Evolutionary conservation across 2,888 invertebrate species (phyloP).

Genomic region (Oxystoma pomonae): DNA sequence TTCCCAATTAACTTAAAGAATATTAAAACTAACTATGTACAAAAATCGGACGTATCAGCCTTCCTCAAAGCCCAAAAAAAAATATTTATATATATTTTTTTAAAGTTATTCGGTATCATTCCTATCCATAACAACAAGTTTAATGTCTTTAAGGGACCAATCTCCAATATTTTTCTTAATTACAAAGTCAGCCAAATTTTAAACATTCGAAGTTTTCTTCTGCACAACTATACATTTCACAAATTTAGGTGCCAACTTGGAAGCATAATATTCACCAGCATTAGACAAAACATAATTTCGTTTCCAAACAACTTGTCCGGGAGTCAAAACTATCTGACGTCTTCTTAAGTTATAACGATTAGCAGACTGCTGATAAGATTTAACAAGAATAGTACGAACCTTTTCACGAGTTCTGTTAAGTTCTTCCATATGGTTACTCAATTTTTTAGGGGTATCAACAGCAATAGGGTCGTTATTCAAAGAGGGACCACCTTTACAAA

Average conservation of each 20-base stretch:
- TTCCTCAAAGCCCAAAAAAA: background rate
- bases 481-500: background rate
- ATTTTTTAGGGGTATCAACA: constrained; percentile 2
- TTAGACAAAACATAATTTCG: constrained; percentile 17
- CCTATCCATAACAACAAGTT: no score
- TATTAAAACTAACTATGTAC: background rate
- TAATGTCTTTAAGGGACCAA: constrained; percentile 13
- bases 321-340: constrained; percentile 3
- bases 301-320: constrained; percentile 16
- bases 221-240: constrained; percentile 8
- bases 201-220: constrained; percentile 9
- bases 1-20: background rate
- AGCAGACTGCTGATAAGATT: constrained; percentile 12
- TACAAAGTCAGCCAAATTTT: no score
- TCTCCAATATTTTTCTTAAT: background rate
- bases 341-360: constrained; percentile 12
- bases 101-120: background rate
- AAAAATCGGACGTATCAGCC: background rate
- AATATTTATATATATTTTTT: background rate
- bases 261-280: constrained; percentile 16
- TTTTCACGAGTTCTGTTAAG: constrained; percentile 2
- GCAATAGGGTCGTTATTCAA: background rate
- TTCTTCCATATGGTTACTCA: constrained; percentile 4
- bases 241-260: constrained; percentile 25
- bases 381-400: constrained; percentile 11